These are phyloP conservation scores for Andrena trimmerana DNA, from an alignment of 2,888 invertebrate genomes.

Conservation along the genomic window DNA sequence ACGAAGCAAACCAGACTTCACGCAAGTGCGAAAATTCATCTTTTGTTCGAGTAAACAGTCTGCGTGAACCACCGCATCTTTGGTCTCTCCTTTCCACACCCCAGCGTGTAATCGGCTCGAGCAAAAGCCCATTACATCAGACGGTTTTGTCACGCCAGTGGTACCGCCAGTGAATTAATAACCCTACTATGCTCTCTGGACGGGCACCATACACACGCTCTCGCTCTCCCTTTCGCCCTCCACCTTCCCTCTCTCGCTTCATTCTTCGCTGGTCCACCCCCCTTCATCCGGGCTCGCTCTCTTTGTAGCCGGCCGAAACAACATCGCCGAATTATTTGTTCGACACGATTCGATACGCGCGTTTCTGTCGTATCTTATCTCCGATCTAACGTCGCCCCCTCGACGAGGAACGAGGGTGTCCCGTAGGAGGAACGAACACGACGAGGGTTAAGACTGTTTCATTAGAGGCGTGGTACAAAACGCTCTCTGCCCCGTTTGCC, in stretches of 20 bases:
- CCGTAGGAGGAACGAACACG: conserved; percentile 21
- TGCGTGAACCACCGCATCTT: background rate
- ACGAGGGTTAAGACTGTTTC: conserved; percentile 45
- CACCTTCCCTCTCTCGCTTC: conserved; percentile 2
- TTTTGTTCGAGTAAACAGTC: conserved; percentile 22
- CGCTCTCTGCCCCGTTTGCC: conserved; percentile 11
- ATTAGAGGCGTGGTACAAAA: conserved; percentile 48
- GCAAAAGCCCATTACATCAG: conserved; percentile 72
- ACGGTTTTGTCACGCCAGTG: conserved; percentile 73
- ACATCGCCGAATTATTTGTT: conserved; percentile 72
- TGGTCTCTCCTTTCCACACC: conserved; percentile 6
- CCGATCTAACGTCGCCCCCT: conserved; percentile 69
- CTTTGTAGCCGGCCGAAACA: conserved; percentile 58
- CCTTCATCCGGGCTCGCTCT: conserved; percentile 17
- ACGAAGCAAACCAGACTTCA: background rate
- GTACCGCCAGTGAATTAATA: conserved; percentile 71
- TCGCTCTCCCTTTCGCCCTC: conserved; percentile 16
- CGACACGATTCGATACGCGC: conserved; percentile 73
- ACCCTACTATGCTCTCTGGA: conserved; percentile 64
- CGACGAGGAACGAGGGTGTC: conserved; percentile 44
- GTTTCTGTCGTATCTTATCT: conserved; percentile 71
- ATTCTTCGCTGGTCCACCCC: conserved; percentile 8
- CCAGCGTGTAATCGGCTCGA: conserved; percentile 69
- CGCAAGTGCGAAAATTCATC: conserved; percentile 20
- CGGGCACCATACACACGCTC: conserved; percentile 37